Percentiles rank a stretch among this genome's conserved stretches.
phyloP scores from a whole-genome alignment of 1,140 invertebrate species.

The Acromyrmex echinatior region DNA sequence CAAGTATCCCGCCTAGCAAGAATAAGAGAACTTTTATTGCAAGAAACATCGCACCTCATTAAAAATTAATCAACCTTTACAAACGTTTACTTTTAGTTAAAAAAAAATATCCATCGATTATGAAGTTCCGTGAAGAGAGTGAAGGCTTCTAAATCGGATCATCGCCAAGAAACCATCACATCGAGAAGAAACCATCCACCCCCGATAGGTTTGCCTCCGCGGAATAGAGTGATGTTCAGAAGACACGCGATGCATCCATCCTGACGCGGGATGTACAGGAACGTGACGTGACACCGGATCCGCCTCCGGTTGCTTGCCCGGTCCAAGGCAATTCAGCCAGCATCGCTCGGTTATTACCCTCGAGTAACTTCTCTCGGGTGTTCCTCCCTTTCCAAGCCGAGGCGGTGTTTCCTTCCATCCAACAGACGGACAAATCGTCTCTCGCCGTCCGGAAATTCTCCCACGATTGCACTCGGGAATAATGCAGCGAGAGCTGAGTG shows the following conservation, averaged over 20 bases:
- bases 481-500: slow-evolving; percentile 32
- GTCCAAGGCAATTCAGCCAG: slow-evolving; percentile 70
- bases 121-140: neutral
- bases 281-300: slow-evolving; percentile 76
- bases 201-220: neutral
- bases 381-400: slow-evolving; percentile 54
- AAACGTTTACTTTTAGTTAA: neutral
- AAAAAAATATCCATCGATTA: neutral
- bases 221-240: slow-evolving; percentile 30
- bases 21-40: neutral
- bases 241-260: slow-evolving; percentile 72
- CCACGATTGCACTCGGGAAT: slow-evolving; percentile 53
- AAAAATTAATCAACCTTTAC: neutral
- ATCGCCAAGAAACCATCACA: too few species aligned
- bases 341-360: slow-evolving; percentile 73
- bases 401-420: slow-evolving; percentile 37
- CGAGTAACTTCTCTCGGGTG: slow-evolving; percentile 72
- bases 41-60: neutral
- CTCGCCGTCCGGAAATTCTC: slow-evolving; percentile 48
- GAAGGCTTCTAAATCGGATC: neutral
- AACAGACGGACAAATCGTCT: slow-evolving; percentile 58
- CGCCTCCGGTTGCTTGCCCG: slow-evolving; percentile 73
- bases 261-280: slow-evolving; percentile 63
- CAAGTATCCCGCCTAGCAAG: neutral
- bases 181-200: neutral